These are phyloP conservation scores for Mythimna impura DNA, from an alignment of 2,888 invertebrate species.

Conservation along the genomic window DNA sequence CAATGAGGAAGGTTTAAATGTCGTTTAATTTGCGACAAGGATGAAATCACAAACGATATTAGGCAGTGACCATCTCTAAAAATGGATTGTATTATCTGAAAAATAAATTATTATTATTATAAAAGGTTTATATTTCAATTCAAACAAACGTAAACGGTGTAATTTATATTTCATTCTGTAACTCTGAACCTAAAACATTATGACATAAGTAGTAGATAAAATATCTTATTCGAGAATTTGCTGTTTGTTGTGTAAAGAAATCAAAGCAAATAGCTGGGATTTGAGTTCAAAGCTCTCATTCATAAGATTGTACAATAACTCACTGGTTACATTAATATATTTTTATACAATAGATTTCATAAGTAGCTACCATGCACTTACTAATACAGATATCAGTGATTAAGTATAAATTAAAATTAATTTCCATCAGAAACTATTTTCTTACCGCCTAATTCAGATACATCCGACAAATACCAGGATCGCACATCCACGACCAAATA, in stretches of 20 bases:
- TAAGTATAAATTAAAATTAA: slow-evolving; percentile 14
- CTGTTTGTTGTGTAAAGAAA: slow-evolving; percentile 33
- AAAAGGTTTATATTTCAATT: slow-evolving; percentile 30
- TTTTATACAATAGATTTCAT: slow-evolving; percentile 27
- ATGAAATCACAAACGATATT: neutral
- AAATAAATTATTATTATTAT: too few species aligned
- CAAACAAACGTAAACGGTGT: slow-evolving; percentile 52
- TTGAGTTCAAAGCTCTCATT: slow-evolving; percentile 43
- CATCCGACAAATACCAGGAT: too few species aligned
- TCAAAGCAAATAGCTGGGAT: slow-evolving; percentile 35
- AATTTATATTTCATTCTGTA: slow-evolving; percentile 56
- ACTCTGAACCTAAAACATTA: slow-evolving; percentile 53
- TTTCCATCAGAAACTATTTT: slow-evolving; percentile 29
- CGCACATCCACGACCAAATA: too few species aligned
- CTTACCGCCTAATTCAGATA: neutral
- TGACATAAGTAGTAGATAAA: slow-evolving; percentile 38
- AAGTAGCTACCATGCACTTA: slow-evolving; percentile 41
- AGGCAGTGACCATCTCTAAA: neutral
- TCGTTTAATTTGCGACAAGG: too few species aligned
- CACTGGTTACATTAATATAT: slow-evolving; percentile 36
- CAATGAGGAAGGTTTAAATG: too few species aligned
- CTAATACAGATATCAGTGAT: slow-evolving; percentile 15
- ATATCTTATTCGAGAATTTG: slow-evolving; percentile 49
- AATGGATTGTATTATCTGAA: too few species aligned
- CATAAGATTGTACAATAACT: slow-evolving; percentile 29